Percentiles rank a stretch among this genome's conserved stretches.
Evolutionary conservation across 2,113 vertebrate genomes (phyloP).

Genomic region (Myotis davidii): DNA sequence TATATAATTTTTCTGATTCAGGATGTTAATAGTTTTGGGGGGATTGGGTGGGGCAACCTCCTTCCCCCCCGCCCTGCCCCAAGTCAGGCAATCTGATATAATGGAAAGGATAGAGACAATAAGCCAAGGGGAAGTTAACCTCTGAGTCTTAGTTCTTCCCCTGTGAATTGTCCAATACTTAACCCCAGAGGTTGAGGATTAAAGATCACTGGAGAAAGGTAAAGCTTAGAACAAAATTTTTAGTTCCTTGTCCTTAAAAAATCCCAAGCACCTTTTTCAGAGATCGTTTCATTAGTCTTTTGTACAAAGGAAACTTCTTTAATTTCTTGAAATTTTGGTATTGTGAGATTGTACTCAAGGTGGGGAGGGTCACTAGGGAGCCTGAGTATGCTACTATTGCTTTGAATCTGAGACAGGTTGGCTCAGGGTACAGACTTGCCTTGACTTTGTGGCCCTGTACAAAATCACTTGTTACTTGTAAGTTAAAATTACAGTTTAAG

Average conservation of each 20-base stretch:
- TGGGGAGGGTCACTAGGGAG: background rate
- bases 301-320: background rate
- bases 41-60: no score
- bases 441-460: background rate
- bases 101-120: background rate
- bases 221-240: background rate
- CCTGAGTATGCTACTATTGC: background rate
- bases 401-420: background rate
- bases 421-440: background rate
- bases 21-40: background rate
- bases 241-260: slow-evolving; percentile 19
- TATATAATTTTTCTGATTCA: background rate
- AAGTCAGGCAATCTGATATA: background rate
- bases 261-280: background rate
- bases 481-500: slow-evolving; percentile 29
- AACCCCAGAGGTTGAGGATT: background rate
- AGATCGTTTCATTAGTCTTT: slow-evolving; percentile 32
- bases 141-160: slow-evolving; percentile 23
- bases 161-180: slow-evolving; percentile 27
- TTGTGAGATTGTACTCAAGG: background rate
- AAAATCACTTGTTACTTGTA: slow-evolving; percentile 24
- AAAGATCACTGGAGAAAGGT: slow-evolving; percentile 35
- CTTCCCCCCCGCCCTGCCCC: background rate
- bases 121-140: background rate
- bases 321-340: background rate